These are phyloP conservation scores for Phymastichus coffea DNA, from an alignment of 1,140 invertebrate genomes.

Conservation along the genomic window DNA sequence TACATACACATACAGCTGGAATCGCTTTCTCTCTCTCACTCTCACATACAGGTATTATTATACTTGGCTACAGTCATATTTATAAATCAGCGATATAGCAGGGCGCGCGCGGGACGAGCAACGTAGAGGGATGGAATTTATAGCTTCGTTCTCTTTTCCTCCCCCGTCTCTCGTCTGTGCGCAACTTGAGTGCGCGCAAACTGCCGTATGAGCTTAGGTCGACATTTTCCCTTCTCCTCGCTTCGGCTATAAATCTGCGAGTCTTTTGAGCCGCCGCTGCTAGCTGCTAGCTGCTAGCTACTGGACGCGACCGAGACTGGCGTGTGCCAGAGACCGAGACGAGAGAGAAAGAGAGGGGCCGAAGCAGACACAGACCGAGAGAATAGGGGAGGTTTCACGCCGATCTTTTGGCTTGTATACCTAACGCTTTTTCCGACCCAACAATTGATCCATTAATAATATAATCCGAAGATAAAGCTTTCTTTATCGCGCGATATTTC, in stretches of 20 bases:
- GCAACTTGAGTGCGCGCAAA: conserved; percentile 36
- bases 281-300: background rate
- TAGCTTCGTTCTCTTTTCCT: conserved; percentile 52
- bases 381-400: too few species aligned
- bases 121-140: conserved; percentile 56
- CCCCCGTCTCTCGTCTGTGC: conserved; percentile 35
- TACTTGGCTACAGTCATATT: conserved; percentile 59
- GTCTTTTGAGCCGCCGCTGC: conserved; percentile 50
- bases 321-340: conserved; percentile 1
- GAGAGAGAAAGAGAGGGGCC: too few species aligned
- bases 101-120: conserved; percentile 44
- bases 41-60: too few species aligned
- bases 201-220: conserved; percentile 58
- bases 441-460: too few species aligned
- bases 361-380: too few species aligned
- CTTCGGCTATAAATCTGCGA: conserved; percentile 56
- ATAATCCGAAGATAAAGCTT: background rate
- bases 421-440: too few species aligned
- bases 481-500: too few species aligned
- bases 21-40: too few species aligned
- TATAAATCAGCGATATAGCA: conserved; percentile 60
- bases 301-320: background rate
- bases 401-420: too few species aligned
- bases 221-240: conserved; percentile 55
- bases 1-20: too few species aligned